Conservation (phyloP, 2,888 invertebrate genomes). For the Orchesella flavescens region DNA sequence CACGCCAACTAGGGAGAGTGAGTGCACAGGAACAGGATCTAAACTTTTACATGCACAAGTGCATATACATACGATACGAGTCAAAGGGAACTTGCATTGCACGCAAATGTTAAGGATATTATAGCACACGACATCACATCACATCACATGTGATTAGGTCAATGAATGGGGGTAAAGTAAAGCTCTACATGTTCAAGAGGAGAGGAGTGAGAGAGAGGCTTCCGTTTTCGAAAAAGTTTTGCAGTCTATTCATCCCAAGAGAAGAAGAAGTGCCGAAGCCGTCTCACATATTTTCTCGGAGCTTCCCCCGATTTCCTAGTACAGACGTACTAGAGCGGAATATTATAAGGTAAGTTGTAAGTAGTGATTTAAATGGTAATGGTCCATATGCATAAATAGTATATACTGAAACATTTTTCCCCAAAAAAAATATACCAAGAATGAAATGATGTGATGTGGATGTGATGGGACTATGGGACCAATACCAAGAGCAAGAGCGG, state of each 20-base stretch:
- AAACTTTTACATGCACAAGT: too few species aligned
- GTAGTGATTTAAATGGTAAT: neutral
- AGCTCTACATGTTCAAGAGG: neutral
- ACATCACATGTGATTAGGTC: conserved; percentile 43
- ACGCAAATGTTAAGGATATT: neutral
- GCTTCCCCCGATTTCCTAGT: conserved; percentile 22
- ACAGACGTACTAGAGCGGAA: too few species aligned
- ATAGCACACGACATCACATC: neutral
- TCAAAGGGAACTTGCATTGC: conserved; percentile 14
- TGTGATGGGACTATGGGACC: too few species aligned
- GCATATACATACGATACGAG: neutral
- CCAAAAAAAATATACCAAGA: too few species aligned
- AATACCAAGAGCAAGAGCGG: too few species aligned
- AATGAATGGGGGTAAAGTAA: conserved; percentile 34
- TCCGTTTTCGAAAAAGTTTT: neutral
- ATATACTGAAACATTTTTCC: too few species aligned
- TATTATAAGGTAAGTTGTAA: conserved; percentile 10
- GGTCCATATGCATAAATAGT: too few species aligned
- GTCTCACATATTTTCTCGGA: conserved; percentile 42
- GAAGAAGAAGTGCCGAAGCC: conserved; percentile 15
- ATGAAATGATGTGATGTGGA: too few species aligned
- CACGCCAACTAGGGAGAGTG: too few species aligned
- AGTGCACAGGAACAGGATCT: too few species aligned
- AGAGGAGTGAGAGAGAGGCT: too few species aligned
- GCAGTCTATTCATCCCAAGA: conserved; percentile 32